Base-by-base conservation (phyloP, 2,888 invertebrate genomes). In the Trissolcus japonicus region DNA sequence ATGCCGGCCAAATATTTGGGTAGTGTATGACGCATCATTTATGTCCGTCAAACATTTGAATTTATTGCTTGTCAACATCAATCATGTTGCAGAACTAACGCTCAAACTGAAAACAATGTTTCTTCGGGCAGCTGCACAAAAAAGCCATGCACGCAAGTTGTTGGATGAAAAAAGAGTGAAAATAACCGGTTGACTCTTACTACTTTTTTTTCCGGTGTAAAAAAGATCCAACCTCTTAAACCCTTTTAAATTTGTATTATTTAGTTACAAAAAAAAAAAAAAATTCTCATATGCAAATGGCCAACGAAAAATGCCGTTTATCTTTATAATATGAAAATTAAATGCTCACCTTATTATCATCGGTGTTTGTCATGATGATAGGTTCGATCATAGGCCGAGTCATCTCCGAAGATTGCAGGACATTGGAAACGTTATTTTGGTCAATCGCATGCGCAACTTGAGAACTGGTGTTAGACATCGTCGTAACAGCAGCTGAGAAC, bases 1-100 rank as follows among this genome's bases (percentile, higher is more conserved):
- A 59, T 25, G 17, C 59, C 13, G 16, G 16, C 51, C 59, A 59
- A 59, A 67, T 53, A 53, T 59, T 59, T 51, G 59, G 59, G 53
- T 53, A n/a, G 59, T 19, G 21, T 19, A 17, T 35, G 9, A n/a
- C 41, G 16, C 59, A 67, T 68, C 60, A 41, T 19, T 68, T 54
- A 68, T 68, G 60, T n/a, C 55, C 56, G 69, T 62, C 69, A 69
- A 61, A 62, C 54, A 61, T 56, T 61, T 62, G 25, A 62, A 69
- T 69, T 69, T 69, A 69, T 69, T 69, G 62, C 55, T 69, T 69
- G 69, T 62, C 61, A 56, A 56, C 69, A 62, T 61, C 69, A 56
- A 69, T 69, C 62, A 69, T 69, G 43, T 68, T 61, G 21, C 59
- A 43, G 19, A 16, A 50, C 55, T 43, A 46, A 65, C 53, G 48